phyloP scores from a whole-genome alignment of 2,888 invertebrate genomes.

The Cheiracanthium punctorium region DNA sequence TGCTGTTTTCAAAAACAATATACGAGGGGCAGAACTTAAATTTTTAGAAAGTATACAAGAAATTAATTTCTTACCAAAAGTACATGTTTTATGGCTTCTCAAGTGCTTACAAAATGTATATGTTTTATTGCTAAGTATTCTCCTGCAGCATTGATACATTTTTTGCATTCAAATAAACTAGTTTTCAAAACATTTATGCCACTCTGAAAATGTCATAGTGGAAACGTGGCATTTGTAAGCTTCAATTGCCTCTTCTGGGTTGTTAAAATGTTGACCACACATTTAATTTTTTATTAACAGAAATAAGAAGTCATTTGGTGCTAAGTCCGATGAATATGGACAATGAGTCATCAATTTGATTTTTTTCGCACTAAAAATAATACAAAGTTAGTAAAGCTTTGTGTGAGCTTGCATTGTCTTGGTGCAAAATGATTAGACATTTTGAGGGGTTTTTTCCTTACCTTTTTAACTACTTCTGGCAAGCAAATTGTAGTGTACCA shows the following conservation, averaged over 20 bases:
- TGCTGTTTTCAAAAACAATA: too few species aligned
- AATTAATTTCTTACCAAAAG: too few species aligned
- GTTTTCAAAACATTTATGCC: slow-evolving; percentile 7
- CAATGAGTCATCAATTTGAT: too few species aligned
- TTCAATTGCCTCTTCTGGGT: background rate
- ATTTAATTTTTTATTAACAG: too few species aligned
- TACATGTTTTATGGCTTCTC: too few species aligned
- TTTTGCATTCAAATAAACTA: background rate
- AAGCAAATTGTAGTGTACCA: background rate
- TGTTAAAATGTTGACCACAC: too few species aligned
- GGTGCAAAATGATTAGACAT: background rate
- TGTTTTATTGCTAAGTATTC: too few species aligned
- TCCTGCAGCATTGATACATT: background rate
- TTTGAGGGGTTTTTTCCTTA: background rate
- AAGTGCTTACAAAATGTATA: too few species aligned
- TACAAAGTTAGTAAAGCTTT: background rate
- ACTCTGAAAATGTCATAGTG: background rate
- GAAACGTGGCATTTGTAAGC: background rate
- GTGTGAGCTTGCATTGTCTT: slow-evolving; percentile 8
- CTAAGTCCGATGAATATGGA: too few species aligned
- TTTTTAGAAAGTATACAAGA: too few species aligned
- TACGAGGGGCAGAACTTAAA: too few species aligned
- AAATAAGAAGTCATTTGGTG: too few species aligned
- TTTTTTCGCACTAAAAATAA: background rate
- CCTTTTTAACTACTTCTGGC: background rate